phyloP scores from a whole-genome alignment of 1,140 invertebrate species.

The Polyergus mexicanus region DNA sequence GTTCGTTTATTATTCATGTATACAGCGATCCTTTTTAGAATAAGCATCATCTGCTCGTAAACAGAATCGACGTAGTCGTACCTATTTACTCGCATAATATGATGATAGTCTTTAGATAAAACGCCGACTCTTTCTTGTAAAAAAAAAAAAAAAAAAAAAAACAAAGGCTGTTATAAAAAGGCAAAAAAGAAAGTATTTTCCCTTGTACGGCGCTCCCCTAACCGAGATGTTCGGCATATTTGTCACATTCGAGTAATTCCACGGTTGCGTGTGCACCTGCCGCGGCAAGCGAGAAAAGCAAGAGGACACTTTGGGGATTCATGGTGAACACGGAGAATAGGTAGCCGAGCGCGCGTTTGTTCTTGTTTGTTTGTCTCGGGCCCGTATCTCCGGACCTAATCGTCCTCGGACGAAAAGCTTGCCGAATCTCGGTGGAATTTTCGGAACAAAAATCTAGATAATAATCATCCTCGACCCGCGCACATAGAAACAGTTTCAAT shows the following conservation, averaged over 20 bases:
- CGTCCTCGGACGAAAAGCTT: conserved; percentile 76
- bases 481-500: conserved; percentile 45
- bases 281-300: conserved; percentile 63
- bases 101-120: conserved; percentile 23
- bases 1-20: neutral
- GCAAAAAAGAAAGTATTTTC: conserved; percentile 62
- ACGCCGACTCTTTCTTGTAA: neutral
- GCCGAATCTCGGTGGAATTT: conserved; percentile 82
- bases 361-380: conserved; percentile 83
- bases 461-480: conserved; percentile 64
- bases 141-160: too few relatives aligned
- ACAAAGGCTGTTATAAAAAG: conserved; percentile 68
- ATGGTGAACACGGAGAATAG: conserved; percentile 69
- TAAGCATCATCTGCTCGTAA: conserved; percentile 1
- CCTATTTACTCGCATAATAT: neutral
- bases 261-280: conserved; percentile 81
- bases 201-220: conserved; percentile 60
- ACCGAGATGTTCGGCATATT: conserved; percentile 83
- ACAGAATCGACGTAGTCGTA: conserved; percentile 21
- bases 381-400: conserved; percentile 82
- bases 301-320: conserved; percentile 71
- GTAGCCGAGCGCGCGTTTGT: conserved; percentile 68
- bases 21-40: neutral
- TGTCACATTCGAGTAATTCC: conserved; percentile 86
- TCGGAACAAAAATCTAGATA: conserved; percentile 82